Conservation (phyloP, 2,113 vertebrate species). For the Gallinago paraguaiae region DNA sequence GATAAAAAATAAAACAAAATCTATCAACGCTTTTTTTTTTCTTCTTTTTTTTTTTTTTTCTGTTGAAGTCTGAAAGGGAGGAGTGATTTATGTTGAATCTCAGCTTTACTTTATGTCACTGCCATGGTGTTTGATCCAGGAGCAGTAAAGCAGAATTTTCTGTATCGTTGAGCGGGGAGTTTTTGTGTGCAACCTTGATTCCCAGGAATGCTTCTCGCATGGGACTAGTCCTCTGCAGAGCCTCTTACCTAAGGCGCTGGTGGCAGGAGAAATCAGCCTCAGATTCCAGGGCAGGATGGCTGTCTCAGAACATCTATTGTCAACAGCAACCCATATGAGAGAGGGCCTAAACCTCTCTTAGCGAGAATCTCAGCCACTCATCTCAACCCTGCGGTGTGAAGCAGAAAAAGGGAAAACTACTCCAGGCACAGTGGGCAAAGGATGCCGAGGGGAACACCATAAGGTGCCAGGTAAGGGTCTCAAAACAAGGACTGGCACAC, state of each 20-base stretch:
- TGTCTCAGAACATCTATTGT: not conserved
- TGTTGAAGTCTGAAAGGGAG: not conserved
- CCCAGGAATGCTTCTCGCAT: not conserved
- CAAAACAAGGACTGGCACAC: not conserved
- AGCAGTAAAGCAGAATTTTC: conserved; percentile 10
- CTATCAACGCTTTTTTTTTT: not conserved
- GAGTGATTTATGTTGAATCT: not conserved
- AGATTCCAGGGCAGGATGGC: not conserved
- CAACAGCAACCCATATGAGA: not conserved
- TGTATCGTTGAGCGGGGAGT: not conserved
- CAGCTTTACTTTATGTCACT: not conserved
- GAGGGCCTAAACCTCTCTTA: not conserved
- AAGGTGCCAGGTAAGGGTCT: not conserved
- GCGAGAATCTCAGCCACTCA: not conserved
- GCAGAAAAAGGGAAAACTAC: not conserved
- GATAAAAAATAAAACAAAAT: not conserved
- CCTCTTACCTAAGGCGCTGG: not conserved
- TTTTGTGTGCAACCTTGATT: not conserved
- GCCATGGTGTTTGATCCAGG: not conserved
- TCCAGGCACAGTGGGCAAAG: not conserved
- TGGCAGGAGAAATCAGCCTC: not conserved
- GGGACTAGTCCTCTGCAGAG: not conserved
- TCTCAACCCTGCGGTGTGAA: not conserved
- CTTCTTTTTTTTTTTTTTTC: not conserved
- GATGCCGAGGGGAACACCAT: not conserved